Conservation (phyloP, 2,888 invertebrate genomes). For the Heliconius erato region DNA sequence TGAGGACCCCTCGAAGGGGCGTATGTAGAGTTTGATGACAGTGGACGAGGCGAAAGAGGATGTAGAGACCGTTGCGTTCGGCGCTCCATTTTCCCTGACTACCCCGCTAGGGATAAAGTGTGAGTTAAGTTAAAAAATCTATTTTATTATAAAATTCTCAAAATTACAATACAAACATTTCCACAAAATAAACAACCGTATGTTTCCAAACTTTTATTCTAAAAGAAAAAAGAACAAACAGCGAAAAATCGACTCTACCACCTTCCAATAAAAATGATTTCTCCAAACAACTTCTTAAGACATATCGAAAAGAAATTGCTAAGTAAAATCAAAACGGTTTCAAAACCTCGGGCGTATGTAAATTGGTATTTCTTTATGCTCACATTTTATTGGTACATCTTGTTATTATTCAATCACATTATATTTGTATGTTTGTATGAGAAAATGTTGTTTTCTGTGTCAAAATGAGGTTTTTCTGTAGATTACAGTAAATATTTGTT, state of each 20-base stretch:
- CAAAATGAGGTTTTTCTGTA: neutral
- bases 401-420: slow-evolving; percentile 48
- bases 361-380: slow-evolving; percentile 29
- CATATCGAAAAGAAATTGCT: slow-evolving; percentile 79
- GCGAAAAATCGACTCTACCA: slow-evolving; percentile 26
- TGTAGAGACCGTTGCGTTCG: no score
- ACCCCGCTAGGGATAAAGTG: no score
- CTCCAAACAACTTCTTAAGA: slow-evolving; percentile 25
- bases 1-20: no score
- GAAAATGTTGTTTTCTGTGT: slow-evolving; percentile 9
- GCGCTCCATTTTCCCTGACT: no score
- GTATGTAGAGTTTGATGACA: no score
- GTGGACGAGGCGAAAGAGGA: no score
- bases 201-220: slow-evolving; percentile 54
- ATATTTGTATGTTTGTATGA: slow-evolving; percentile 8
- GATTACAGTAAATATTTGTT: neutral
- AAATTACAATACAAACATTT: neutral
- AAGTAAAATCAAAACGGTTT: slow-evolving; percentile 82
- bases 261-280: neutral
- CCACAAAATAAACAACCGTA: slow-evolving; percentile 51
- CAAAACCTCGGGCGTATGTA: slow-evolving; percentile 59
- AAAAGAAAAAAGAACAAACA: slow-evolving; percentile 52
- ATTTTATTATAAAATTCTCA: neutral
- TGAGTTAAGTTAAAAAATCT: no score
- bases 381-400: slow-evolving; percentile 67